Conservation (phyloP, 2,113 vertebrate species). For the Notechis scutatus region DNA sequence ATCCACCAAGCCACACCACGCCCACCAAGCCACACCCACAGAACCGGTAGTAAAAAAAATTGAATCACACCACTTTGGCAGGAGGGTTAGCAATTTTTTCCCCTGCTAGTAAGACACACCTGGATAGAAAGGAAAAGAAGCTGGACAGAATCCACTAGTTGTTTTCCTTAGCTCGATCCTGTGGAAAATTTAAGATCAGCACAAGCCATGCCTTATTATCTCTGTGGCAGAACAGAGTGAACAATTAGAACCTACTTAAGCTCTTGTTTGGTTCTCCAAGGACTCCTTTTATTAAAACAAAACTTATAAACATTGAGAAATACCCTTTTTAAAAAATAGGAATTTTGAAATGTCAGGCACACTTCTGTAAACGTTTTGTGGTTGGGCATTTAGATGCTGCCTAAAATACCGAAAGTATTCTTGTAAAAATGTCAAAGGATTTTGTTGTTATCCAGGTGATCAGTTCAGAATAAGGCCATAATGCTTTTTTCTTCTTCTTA, state of each 20-base stretch:
- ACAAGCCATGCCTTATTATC: not conserved
- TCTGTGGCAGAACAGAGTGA: not conserved
- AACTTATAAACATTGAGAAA: not conserved
- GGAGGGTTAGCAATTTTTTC: not conserved
- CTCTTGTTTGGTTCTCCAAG: not conserved
- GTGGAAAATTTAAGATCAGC: not conserved
- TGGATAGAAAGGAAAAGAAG: not conserved
- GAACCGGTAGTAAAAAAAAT: too few species aligned
- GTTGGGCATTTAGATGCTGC: not conserved
- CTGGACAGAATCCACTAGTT: not conserved
- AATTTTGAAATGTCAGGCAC: not conserved
- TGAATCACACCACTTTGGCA: not conserved
- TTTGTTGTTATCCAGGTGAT: not conserved
- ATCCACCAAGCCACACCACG: too few species aligned
- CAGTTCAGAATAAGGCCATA: not conserved
- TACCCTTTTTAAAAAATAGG: not conserved
- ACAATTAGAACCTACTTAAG: not conserved
- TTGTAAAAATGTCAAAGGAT: not conserved
- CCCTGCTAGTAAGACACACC: not conserved
- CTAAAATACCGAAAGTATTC: not conserved
- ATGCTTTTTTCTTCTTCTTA: not conserved
- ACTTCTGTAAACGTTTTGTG: constrained; percentile 11
- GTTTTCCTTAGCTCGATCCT: not conserved
- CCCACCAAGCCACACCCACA: too few species aligned
- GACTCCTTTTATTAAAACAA: not conserved